Conservation (phyloP, 2,113 vertebrate genomes). For the Mesocricetus auratus region DNA sequence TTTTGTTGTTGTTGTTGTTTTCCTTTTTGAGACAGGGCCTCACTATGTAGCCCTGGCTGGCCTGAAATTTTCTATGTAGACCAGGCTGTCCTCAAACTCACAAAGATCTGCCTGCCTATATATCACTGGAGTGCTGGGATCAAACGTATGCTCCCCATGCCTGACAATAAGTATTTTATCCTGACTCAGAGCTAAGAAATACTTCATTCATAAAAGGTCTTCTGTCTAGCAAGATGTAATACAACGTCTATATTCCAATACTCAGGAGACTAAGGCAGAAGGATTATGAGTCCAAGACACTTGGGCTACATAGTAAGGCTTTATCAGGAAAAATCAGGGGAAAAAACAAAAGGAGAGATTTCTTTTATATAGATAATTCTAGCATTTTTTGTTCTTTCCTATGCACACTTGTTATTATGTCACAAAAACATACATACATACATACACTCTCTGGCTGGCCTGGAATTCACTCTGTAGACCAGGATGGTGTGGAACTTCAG, state of each 20-base stretch:
- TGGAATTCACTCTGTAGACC: background rate
- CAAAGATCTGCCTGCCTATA: background rate
- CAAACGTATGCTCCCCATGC: background rate
- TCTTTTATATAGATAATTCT: constrained; percentile 37
- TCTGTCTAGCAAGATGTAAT: background rate
- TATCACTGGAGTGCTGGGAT: background rate
- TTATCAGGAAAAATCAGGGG: background rate
- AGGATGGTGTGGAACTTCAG: background rate
- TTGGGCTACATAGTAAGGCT: background rate
- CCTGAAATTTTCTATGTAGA: background rate
- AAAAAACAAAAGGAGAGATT: background rate
- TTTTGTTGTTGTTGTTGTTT: too few relatives aligned
- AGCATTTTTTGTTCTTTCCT: constrained; percentile 32
- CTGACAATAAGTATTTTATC: background rate
- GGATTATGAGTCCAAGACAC: background rate
- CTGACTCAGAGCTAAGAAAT: background rate
- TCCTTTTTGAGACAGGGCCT: background rate
- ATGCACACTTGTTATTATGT: background rate
- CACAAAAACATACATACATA: background rate
- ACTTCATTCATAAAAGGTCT: background rate
- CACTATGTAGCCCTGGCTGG: background rate
- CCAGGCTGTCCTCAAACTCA: background rate
- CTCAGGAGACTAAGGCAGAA: background rate
- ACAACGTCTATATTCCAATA: background rate
- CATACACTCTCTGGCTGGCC: background rate